phyloP scores from a whole-genome alignment of 2,797 vertebrate species.

The Scarus forsteni region DNA sequence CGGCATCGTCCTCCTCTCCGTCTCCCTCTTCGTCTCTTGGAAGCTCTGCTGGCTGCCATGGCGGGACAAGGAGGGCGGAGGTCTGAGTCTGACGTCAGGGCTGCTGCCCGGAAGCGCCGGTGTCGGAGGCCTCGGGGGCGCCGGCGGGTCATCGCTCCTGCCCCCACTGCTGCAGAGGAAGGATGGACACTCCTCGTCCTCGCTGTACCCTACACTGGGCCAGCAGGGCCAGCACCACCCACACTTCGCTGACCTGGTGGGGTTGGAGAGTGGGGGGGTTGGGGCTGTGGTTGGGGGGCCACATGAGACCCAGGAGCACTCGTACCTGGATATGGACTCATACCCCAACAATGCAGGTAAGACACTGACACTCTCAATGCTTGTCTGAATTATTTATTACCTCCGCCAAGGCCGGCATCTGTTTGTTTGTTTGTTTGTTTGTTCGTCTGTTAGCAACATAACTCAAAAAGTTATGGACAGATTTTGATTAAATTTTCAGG shows the following conservation, averaged over 20 bases:
- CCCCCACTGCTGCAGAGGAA: slow-evolving; percentile 87
- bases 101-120: slow-evolving; percentile 87
- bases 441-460: too few species aligned
- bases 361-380: slow-evolving; percentile 21
- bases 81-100: slow-evolving; percentile 85
- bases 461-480: too few species aligned
- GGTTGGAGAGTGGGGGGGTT: slow-evolving; percentile 83
- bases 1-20: slow-evolving; percentile 92
- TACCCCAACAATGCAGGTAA: slow-evolving; percentile 89
- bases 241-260: slow-evolving; percentile 90
- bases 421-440: too few species aligned
- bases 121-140: slow-evolving; percentile 75
- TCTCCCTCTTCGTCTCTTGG: slow-evolving; percentile 97
- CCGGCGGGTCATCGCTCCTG: slow-evolving; percentile 81
- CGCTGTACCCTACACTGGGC: slow-evolving; percentile 85
- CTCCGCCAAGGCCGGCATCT: too few species aligned
- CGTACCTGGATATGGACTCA: slow-evolving; percentile 95
- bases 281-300: slow-evolving; percentile 84
- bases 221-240: slow-evolving; percentile 89
- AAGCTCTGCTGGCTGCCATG: slow-evolving; percentile 97
- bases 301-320: slow-evolving; percentile 90
- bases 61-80: slow-evolving; percentile 91
- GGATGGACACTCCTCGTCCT: slow-evolving; percentile 88
- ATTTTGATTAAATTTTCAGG: too few species aligned
- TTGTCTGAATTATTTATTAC: too few species aligned